Evolutionary conservation across 2,113 vertebrate genomes (phyloP).

Genomic region (Actenoides lindsayi): DNA sequence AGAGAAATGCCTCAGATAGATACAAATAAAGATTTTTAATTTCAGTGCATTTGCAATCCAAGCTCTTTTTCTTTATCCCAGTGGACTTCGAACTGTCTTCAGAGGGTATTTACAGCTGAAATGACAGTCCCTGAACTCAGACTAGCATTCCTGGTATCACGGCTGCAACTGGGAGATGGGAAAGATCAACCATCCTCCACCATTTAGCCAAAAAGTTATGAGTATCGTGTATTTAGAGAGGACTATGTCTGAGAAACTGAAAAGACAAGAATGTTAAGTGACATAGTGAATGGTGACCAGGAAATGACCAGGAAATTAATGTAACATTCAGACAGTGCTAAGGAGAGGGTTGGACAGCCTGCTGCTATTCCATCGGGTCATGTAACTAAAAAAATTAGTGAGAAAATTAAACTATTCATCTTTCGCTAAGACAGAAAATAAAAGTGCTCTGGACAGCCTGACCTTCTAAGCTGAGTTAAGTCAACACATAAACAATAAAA

Average conservation of each 20-base stretch:
- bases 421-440: not conserved
- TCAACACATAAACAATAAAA: slow-evolving; percentile 33
- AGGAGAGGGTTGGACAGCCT: not conserved
- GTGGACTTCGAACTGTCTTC: not conserved
- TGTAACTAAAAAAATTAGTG: not conserved
- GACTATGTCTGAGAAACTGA: not conserved
- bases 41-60: not conserved
- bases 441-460: not conserved
- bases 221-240: not conserved
- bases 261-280: not conserved
- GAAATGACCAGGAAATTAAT: not conserved
- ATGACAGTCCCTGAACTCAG: not conserved
- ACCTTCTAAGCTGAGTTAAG: slow-evolving; percentile 35
- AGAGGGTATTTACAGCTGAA: not conserved
- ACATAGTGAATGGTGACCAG: not conserved
- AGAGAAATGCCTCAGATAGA: not conserved
- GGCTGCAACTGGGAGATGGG: not conserved
- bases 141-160: not conserved
- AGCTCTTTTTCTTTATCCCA: not conserved
- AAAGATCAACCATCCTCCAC: not conserved
- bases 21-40: not conserved
- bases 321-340: not conserved
- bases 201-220: not conserved
- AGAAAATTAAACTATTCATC: slow-evolving; percentile 20
- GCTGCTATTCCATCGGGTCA: not conserved